Base-by-base conservation (phyloP, 2,888 invertebrate species). In the Therioaphis trifolii region DNA sequence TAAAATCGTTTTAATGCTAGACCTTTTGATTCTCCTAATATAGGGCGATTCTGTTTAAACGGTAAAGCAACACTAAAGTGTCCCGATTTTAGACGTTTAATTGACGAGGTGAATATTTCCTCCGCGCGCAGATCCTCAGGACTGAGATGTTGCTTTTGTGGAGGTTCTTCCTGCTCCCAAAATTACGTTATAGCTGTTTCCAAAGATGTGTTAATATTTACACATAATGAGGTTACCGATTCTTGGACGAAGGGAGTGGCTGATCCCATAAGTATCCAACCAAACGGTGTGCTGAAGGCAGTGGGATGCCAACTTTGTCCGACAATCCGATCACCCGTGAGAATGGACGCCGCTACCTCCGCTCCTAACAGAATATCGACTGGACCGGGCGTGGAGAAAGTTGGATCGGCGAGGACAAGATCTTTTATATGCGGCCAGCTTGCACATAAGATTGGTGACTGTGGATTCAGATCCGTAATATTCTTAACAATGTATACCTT, bases 241-340 rank as follows among this genome's bases (percentile, higher is more conserved):
- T 66, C n/a, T 0, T 9, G 0, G 0, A 4, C 0, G 0, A 9
- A 35, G 2, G 43, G 0, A 12, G 43, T 1, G 1, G 43, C 40
- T 11, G 71, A 15, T 24, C 46, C 71, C 71, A 71, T 71, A 1
- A 71, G 15, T 0, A 49, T 11, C 71, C 71, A 71, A 24, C 71
- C 71, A 15, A 71, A 71, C 4, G 49, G 3, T 1, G 71, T 71
- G 0, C 46, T 24, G 24, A 71, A 46, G 2, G 71, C 71, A 0
- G 1, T 71, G 4, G 71, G 24, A 0, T 71, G 24, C 1, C 1
- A 2, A 24, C 7, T 7, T 12, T 15, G 46, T 1, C 24, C 46
- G 0, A 46, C 14, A 18, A 46, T 27, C 7, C 27, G 46, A 1
- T 0, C 18, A 18, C 46, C 27, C 5, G 46, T 46, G 0, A 71